Base-by-base conservation (phyloP, 2,797 vertebrate genomes). In the Trachurus trachurus region DNA sequence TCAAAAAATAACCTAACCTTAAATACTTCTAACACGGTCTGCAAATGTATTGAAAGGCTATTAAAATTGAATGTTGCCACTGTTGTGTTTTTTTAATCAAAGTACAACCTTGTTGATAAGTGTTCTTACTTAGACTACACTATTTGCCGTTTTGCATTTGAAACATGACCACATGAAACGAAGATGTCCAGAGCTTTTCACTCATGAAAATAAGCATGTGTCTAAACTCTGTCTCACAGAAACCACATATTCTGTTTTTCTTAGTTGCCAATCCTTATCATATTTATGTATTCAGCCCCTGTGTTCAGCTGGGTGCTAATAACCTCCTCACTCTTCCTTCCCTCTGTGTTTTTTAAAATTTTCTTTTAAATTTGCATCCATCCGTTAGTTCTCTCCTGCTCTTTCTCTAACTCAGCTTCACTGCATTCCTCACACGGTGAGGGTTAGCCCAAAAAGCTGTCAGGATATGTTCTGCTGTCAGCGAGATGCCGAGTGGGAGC, bases 401-500 rank as follows among this genome's bases (percentile, higher is more conserved):
- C 76, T 16, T 57, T 64, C 73, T 84, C 77, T 64, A 79, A 78
- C 74, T 87, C 82, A 61, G 71, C 71, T 54, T 74, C 34, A 15
- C 62, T 83, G 81, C 82, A 90, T 90, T 92, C 86, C 86, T 87
- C 75, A 66, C 88, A 82, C 67, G 78, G 80, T 56, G 78, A 83
- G 89, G 86, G 87, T 84, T 88, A 82, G 88, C 88, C 89, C 82
- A 75, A 87, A 93, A 93, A 90, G 85, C 93, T 93, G 93, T 93
- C 91, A 91, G 87, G 86, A 87, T 88, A 78, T 90, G 91, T 89
- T 90, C 86, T 67, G 76, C 90, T 92, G 92, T 92, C 93, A 93
- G 93, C 39, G 88, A 90, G 91, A 92, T 85, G 90, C 88, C 86
- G 85, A 87, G 84, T 82, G 89, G 92, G 90, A 92, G 88, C 71